A percentile compares a stretch with the other conserved stretches of the same genome.
Evolutionary conservation across 1,140 invertebrate species (phyloP).

Genomic region (Thereuonema tuberculata): DNA sequence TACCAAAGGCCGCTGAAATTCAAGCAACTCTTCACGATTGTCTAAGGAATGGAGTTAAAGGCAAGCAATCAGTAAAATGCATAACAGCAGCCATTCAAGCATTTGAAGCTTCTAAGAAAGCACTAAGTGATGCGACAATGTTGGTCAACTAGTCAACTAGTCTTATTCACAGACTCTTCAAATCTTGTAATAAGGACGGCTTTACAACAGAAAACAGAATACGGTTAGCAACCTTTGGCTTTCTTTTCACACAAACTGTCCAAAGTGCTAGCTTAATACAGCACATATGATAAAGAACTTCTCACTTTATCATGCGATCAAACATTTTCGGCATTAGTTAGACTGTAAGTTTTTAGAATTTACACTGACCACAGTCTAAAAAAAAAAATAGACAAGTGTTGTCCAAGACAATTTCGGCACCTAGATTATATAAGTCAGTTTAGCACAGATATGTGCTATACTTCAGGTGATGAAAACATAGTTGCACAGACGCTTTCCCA

Average conservation of each 20-base stretch:
- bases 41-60: not conserved
- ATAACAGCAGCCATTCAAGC: not conserved
- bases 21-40: not conserved
- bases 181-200: too few relatives aligned
- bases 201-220: too few relatives aligned
- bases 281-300: not conserved
- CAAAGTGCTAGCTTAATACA: not conserved
- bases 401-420: not conserved
- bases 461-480: too few relatives aligned
- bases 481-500: too few relatives aligned
- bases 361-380: not conserved
- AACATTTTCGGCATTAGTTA: not conserved
- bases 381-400: not conserved
- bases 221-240: not conserved
- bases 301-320: not conserved
- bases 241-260: slow-evolving; percentile 8
- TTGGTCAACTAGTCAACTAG: too few relatives aligned
- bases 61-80: not conserved
- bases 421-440: too few relatives aligned
- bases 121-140: too few relatives aligned
- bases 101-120: too few relatives aligned
- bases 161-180: too few relatives aligned
- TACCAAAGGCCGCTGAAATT: not conserved
- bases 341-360: not conserved
- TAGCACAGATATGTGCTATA: too few relatives aligned